phyloP scores from a whole-genome alignment of 2,888 invertebrate genomes.

The Campoletis raptor region DNA sequence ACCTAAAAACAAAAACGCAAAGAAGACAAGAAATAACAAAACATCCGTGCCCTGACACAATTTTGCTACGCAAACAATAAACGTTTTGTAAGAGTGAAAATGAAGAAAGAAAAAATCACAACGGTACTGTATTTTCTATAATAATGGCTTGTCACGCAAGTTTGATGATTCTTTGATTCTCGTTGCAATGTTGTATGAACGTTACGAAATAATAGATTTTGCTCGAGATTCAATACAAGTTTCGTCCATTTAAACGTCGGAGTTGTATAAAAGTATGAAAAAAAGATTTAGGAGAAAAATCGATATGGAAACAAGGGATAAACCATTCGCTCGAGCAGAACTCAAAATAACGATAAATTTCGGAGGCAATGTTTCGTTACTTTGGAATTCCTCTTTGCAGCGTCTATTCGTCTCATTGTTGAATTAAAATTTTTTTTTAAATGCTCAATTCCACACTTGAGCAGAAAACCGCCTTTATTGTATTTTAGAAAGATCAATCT shows the following conservation, averaged over 20 bases:
- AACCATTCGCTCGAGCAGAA: conserved; percentile 57
- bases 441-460: background rate
- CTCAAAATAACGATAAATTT: conserved; percentile 43
- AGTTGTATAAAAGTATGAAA: conserved; percentile 43
- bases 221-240: conserved; percentile 25
- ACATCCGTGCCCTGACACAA: conserved; percentile 80
- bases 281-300: conserved; percentile 4
- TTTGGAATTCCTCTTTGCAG: background rate
- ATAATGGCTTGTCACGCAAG: conserved; percentile 64
- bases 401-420: background rate
- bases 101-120: conserved; percentile 67
- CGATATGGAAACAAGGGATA: conserved; percentile 20
- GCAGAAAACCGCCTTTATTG: background rate
- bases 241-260: conserved; percentile 24
- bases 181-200: conserved; percentile 43
- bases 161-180: conserved; percentile 56
- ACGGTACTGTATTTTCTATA: conserved; percentile 71
- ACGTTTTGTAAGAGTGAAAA: conserved; percentile 71
- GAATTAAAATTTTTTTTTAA: background rate
- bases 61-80: conserved; percentile 81
- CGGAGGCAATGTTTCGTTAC: conserved; percentile 25
- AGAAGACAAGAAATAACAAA: conserved; percentile 12
- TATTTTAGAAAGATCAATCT: background rate
- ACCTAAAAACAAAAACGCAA: conserved; percentile 7
- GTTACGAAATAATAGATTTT: conserved; percentile 13